Evolutionary conservation across 2,888 invertebrate species (phyloP), one percentile per base, ranked within the genome.

Genomic region (Dascillus cervinus): DNA sequence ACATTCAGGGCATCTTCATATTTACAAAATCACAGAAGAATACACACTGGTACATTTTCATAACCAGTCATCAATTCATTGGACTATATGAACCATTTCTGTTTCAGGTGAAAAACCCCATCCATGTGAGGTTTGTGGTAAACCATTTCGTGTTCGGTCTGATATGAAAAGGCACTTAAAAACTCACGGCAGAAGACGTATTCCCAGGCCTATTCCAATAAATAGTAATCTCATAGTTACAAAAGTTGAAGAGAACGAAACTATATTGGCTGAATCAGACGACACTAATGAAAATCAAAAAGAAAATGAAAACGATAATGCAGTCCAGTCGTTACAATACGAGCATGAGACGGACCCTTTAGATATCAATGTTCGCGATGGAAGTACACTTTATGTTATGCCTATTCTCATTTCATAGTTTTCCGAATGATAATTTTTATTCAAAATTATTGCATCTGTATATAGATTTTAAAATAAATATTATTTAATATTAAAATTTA

Each of bases 1-100:
- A 76, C 79, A 11, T 91, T 91, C 67, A 70, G 90, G 22, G 88
- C 90, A 5, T 85, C 87, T 25, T 86, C 85, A 3, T 90, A 90
- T 65, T 61, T 89, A 5, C 81, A 85, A 50, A 84, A 80, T 51
- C 90, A 91, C 61, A 73, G 87, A 49, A 70, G 86, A 41, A 86
- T 87, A 33, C 90, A 90, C 52, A 90, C 90, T 10, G 89, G 83
- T 77, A 52, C 49, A 44, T n/a, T 6, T 25, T 12, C 3, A 6
- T 5, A 10, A 12, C 9, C 10, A 22, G 25, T 9, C 11, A 23
- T 28, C 10, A 10, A 11, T 10, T 3, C 19, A 26, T 20, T 17
- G 4, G 17, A 6, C 17, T 6, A 8, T 17, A 8, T 8, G 17
- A 6, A 17, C 8, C 5, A 22, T 24, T 30, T 38, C 31, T 34